Base-by-base conservation (phyloP, 2,888 invertebrate genomes). In the Oscheius sp. region DNA sequence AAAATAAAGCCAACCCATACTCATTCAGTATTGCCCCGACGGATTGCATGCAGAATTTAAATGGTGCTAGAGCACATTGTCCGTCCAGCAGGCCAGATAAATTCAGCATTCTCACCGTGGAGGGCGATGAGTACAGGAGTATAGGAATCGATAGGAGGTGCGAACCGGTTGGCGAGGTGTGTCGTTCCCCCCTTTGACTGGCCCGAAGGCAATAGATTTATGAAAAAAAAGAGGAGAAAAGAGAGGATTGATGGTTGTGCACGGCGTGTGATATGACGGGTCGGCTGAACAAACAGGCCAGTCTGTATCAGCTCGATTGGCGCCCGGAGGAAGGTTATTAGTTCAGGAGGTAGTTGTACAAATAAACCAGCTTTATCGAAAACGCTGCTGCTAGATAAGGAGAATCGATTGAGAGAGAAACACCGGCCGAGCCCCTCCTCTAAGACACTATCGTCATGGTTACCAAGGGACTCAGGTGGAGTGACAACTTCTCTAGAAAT, bases 51-150 rank as follows among this genome's bases (percentile, higher is more conserved):
- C 65, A 33, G 65, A 54, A 56, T 51, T 63, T 65, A 65, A 47
- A 65, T 65, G 65, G 65, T 65, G 65, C 65, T 65, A 65, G 54
- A 65, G 45, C 65, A n/a, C 2, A 2, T 26, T 33, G n/a, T n/a
- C n/a, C 32, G 65, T 65, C 54, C 17, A 65, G 54, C 50, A 56
- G 22, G 32, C 50, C 50, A 49, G n/a, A 49, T 63, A 63, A 63
- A 63, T 63, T 24, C 63, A 63, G 63, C 17, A 59, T 59, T 59
- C 59, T 59, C 38, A 24, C 41, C n/a, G 59, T 38, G 54, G 54
- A 17, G 54, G 17, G n/a, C 6, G 17, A 36, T n/a, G 32, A 54
- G 36, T 54, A 54, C 54, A 54, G 54, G 54, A 54, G 54, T 54
- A 33, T 32, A 22, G 54, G 30, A n/a, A 54, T 54, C 54, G 54